These are phyloP conservation scores for Upupa epops DNA, from an alignment of 2,113 vertebrate genomes.

Conservation along the genomic window DNA sequence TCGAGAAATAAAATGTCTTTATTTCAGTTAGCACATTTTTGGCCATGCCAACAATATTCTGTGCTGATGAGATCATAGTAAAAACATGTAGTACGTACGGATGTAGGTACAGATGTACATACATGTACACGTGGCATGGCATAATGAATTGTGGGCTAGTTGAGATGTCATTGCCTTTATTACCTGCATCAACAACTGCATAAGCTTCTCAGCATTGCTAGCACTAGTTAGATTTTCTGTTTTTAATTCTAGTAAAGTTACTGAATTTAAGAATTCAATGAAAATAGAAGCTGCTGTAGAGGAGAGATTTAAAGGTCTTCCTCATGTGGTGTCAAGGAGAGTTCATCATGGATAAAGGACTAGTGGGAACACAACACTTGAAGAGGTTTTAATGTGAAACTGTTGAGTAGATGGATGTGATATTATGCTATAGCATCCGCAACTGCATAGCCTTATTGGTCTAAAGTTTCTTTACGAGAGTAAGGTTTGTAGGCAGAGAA, in stretches of 20 bases:
- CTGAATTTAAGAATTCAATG: neutral
- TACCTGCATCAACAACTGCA: neutral
- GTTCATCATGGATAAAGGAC: neutral
- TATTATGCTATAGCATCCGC: neutral
- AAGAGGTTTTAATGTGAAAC: neutral
- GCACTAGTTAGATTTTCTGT: neutral
- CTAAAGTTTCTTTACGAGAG: neutral
- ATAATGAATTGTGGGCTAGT: neutral
- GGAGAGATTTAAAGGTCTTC: neutral
- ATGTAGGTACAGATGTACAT: rapidly evolving
- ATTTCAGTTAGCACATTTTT: neutral
- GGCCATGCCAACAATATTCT: neutral
- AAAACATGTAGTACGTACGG: rapidly evolving
- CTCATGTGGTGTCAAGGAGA: neutral
- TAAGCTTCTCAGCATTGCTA: neutral
- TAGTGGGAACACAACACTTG: neutral
- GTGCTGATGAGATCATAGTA: neutral
- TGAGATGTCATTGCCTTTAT: neutral
- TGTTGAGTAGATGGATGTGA: neutral
- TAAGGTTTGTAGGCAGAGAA: neutral
- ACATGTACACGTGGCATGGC: neutral
- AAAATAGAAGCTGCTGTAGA: neutral
- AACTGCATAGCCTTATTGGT: neutral
- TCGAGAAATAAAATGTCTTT: neutral
- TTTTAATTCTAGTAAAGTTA: neutral